A percentile compares a stretch with the other conserved stretches of the same genome.
Evolutionary conservation across 2,888 invertebrate genomes (phyloP).

Genomic region (Drosophila anceps): DNA sequence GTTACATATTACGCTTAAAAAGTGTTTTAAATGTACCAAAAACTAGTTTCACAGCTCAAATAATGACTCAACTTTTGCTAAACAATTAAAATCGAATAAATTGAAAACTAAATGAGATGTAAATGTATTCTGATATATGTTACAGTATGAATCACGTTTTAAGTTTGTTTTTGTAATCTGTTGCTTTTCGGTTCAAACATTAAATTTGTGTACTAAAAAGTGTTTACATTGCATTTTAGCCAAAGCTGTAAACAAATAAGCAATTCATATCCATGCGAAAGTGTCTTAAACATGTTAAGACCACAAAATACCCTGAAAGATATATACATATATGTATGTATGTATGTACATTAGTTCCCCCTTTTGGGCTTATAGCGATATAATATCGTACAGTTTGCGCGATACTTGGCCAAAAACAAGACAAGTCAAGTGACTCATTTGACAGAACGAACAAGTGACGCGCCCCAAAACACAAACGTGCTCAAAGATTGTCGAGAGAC

Average conservation of each 20-base stretch:
- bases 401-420: conserved; percentile 30
- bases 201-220: not conserved
- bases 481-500: conserved; percentile 20
- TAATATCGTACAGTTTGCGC: conserved; percentile 33
- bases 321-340: too few species aligned
- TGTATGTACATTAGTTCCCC: conserved; percentile 5
- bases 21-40: not conserved
- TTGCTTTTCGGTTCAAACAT: not conserved
- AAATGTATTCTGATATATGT: not conserved
- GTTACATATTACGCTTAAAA: not conserved
- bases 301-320: conserved; percentile 6
- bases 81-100: not conserved
- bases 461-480: conserved; percentile 47
- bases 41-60: not conserved
- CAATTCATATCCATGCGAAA: conserved; percentile 7
- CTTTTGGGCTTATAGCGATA: conserved; percentile 35
- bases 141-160: conserved; percentile 4
- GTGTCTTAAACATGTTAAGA: conserved; percentile 19
- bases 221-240: conserved; percentile 15
- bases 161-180: not conserved
- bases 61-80: not conserved
- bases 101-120: not conserved
- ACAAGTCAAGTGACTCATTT: conserved; percentile 59
- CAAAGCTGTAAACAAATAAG: conserved; percentile 13
- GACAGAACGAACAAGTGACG: conserved; percentile 31